Base-by-base conservation (phyloP, 2,113 vertebrate species). In the Macheiramphus alcinus region DNA sequence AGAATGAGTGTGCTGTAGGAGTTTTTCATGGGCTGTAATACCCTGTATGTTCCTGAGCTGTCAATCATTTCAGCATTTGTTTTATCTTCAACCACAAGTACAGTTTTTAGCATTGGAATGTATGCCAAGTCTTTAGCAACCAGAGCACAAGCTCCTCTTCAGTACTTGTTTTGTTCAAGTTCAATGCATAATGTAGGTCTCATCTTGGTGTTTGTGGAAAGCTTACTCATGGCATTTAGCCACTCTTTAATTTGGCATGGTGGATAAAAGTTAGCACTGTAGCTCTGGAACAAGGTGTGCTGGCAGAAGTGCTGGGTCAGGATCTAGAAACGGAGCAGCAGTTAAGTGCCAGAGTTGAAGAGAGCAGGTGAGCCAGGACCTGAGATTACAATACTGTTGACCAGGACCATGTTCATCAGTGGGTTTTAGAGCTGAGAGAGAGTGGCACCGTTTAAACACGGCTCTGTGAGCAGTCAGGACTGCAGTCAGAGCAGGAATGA, bases 401-500 rank as follows among this genome's bases (percentile, higher is more conserved):
- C 36, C 55, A 50, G 67, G 36, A 70, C 55, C 66, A 19, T 1
- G 3, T 25, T n/a, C 48, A 12, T 12, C 1, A 0, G 16, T 32
- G 43, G 38, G 55, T 26, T 26, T 81, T 18, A 4, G 12, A 17
- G 58, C 38, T 34, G 31, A 45, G 68, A 11, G 3, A 52, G 29
- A 7, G 2, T 20, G 34, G 34, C 52, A 65, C 21, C 1, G 0
- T 13, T 34, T 32, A 21, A 50, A 25, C 29, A 16, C 2, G 4
- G 38, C 50, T 13, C 2, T 3, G 15, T 34, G 82, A 45, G 50
- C 76, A 26, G 34, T 10, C 21, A 29, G 75, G 42, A 50, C 32
- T 17, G 68, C 61, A 58, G 47, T 19, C 26, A 25, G 65, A 72
- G 47, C 45, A 8, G 1, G 29, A 27, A 18, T 7, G 23, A 12